Base-by-base conservation (phyloP, 2,113 vertebrate species). In the Anarhynchus alexandrinus region DNA sequence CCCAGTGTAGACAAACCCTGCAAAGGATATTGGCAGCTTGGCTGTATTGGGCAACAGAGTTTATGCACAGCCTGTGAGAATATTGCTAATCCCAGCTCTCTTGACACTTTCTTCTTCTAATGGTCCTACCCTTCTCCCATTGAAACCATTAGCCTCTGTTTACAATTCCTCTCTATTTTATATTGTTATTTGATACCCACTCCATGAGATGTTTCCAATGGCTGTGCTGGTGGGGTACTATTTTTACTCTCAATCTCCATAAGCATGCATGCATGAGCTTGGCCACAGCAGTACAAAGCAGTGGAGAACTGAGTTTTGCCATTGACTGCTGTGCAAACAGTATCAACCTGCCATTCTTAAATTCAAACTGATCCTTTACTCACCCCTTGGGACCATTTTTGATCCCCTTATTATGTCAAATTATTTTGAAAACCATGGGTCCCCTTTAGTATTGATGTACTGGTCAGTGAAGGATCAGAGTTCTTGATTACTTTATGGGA, bases 391-490 rank as follows among this genome's bases (percentile, higher is more conserved):
- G 25, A 36, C 71, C 57, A 40, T 10, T 73, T 88, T 89, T 64
- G 57, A 40, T 80, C 17, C 11, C 19, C 11, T 77, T 69, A 52
- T 77, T 64, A 32, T 74, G 12, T n/a, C 61, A 86, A 36, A 86
- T 71, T 66, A 4, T 57, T 30, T 84, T 36, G 67, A 40, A 62
- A 95, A 54, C 23, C 1, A 0, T 20, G 47, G 9, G 27, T 90
- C 25, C 86, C 74, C 70, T 94, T 91, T 61, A 70, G 25, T 61
- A 64, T 52, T 92, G 72, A 94, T 88, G 67, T 92, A 93, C 38
- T 73, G 77, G 42, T 94, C 91, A 92, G 81, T 88, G 87, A 95
- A 88, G 8, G 61, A 65, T 67, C n/a, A 0, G 1, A 27, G 73
- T 66, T 81, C 8, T 3, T 79, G 15, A 64, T 71, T 42, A 32